Evolutionary conservation across 2,113 vertebrate genomes (phyloP).

Genomic region (Chascanopsetta lugubris): DNA sequence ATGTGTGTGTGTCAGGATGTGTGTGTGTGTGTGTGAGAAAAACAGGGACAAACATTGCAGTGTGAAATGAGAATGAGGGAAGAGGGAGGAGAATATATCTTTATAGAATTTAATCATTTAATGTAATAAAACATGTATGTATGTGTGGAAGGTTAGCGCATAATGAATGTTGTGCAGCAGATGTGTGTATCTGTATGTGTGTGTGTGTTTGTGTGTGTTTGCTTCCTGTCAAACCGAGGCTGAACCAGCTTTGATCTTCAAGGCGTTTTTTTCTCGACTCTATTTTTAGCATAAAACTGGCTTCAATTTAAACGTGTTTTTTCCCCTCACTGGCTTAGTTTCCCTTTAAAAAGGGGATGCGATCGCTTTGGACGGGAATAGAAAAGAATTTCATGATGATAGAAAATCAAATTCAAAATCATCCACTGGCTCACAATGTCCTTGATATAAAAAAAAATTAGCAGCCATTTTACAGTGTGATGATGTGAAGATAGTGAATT

Average conservation of each 20-base stretch:
- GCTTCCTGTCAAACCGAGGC: slow-evolving; percentile 40
- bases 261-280: not conserved
- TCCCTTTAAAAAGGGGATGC: not conserved
- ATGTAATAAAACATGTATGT: not conserved
- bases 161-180: slow-evolving; percentile 2
- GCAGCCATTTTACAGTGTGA: not conserved
- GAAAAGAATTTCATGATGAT: not conserved
- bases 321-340: not conserved
- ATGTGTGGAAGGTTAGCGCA: not conserved
- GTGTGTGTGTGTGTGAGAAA: slow-evolving; percentile 20
- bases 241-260: slow-evolving; percentile 54
- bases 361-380: not conserved
- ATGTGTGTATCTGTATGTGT: slow-evolving; percentile 22
- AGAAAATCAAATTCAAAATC: not conserved
- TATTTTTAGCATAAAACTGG: slow-evolving; percentile 31
- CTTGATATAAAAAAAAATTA: not conserved
- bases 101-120: slow-evolving; percentile 10
- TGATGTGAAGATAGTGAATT: not conserved
- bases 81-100: slow-evolving; percentile 1
- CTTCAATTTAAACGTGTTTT: slow-evolving; percentile 4
- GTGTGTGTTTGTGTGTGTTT: slow-evolving; percentile 26
- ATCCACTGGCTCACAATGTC: not conserved
- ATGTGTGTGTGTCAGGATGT: slow-evolving; percentile 9
- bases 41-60: slow-evolving; percentile 15
- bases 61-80: slow-evolving; percentile 1